A percentile compares a stretch with the other conserved stretches of the same genome.
Evolutionary conservation across 2,797 vertebrate genomes (phyloP).

Genomic region (Sardinella longiceps): DNA sequence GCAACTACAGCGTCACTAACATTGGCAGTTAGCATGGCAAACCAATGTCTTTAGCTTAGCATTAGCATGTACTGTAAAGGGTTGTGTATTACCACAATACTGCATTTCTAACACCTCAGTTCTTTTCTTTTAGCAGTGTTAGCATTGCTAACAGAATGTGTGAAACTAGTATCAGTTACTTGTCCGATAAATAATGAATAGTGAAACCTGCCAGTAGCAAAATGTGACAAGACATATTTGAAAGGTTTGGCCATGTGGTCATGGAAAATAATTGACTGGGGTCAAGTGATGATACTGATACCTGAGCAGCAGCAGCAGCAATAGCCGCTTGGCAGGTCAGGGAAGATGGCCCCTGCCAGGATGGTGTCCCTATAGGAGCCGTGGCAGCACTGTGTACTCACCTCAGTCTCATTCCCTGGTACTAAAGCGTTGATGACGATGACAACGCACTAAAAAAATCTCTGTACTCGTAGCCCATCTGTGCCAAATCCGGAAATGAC

Average conservation of each 20-base stretch:
- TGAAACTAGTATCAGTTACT: slow-evolving; percentile 12
- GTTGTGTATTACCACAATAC: too few relatives aligned
- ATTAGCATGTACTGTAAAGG: background rate
- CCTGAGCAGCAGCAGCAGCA: background rate
- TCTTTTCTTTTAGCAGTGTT: background rate
- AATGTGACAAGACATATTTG: slow-evolving; percentile 19
- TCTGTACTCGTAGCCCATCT: slow-evolving; percentile 67
- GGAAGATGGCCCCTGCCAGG: background rate
- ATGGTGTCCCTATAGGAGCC: background rate
- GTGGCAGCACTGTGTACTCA: background rate
- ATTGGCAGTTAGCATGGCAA: background rate
- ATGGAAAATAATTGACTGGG: slow-evolving; percentile 23
- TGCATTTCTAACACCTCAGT: too few relatives aligned
- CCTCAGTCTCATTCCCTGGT: slow-evolving; percentile 47
- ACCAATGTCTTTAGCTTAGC: background rate
- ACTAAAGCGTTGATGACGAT: slow-evolving; percentile 56
- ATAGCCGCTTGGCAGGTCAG: background rate
- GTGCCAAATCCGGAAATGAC: slow-evolving; percentile 76
- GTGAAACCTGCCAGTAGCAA: slow-evolving; percentile 11
- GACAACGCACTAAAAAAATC: slow-evolving; percentile 61
- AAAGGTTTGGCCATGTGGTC: slow-evolving; percentile 22
- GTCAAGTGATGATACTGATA: slow-evolving; percentile 24
- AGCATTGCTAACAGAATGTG: slow-evolving; percentile 2
- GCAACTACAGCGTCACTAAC: background rate
- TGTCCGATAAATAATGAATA: slow-evolving; percentile 22